Evolutionary conservation across 2,113 vertebrate genomes (phyloP), one percentile per base, ranked within the genome.

Genomic region (Paratilapia polleni): DNA sequence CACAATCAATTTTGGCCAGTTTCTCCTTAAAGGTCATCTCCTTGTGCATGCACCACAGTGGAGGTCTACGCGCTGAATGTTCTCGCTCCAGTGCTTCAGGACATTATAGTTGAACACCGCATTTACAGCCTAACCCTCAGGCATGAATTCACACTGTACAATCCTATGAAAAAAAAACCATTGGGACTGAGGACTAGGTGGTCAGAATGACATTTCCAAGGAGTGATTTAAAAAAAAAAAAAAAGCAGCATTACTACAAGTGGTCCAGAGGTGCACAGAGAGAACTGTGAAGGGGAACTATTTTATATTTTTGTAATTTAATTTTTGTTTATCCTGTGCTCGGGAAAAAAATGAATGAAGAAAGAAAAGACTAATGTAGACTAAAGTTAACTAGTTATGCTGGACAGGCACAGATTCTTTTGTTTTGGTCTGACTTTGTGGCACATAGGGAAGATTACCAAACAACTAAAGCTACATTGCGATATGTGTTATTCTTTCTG

Each of bases 321-420:
- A 47, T 22, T 28, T 28, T 28, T 68, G 19, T 28, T n/a, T 68
- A 28, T 14, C 17, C 41, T 26, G 47, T 26, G 13, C 43, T 24
- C 13, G n/a, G 13, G n/a, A 3, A 10, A 10, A 0, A 4, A 70
- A 54, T n/a, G 8, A 52, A 12, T 52, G 3, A 49, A 70, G 15
- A 1, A 47, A 17, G 36, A 3, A 68, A 47, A 2, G 2, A 66
- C 43, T 47, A 68, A 47, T 43, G n/a, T 43, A 26, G 13, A 66
- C 13, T 24, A 43, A 66, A 43, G 63, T 43, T 66, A 66, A 66
- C 63, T 43, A 43, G 36, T 49, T 47, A 47, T 36, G 36, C 36
- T 36, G 28, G 24, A 24, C 43, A 43, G 63, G 41, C 38, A 26
- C 63, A 3, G 1, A 47, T 68, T 26, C 47, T 47, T 47, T 24